Percentiles rank a stretch among this genome's conserved stretches.
Conservation (phyloP, 2,888 invertebrate genomes). For the Sipunculus nudus region DNA sequence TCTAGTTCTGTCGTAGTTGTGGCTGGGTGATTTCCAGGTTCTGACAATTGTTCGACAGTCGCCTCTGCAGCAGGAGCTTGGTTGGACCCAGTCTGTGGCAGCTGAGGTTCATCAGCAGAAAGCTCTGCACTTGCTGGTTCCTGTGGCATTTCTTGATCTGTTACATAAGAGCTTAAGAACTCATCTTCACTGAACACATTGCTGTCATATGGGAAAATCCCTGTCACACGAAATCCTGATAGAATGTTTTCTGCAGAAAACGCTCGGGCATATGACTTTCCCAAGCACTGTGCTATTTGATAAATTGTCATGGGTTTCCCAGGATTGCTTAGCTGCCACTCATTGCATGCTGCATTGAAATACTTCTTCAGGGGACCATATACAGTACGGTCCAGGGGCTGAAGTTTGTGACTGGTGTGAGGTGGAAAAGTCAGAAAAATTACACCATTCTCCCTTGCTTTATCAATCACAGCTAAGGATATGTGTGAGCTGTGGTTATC, state of each 20-base stretch:
- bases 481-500: conserved; percentile 55
- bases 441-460: conserved; percentile 59
- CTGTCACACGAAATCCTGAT: conserved; percentile 55
- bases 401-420: conserved; percentile 65
- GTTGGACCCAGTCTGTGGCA: too few relatives aligned
- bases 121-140: too few relatives aligned
- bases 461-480: conserved; percentile 44
- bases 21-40: too few relatives aligned
- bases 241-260: conserved; percentile 63
- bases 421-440: conserved; percentile 63
- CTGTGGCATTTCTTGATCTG: too few relatives aligned
- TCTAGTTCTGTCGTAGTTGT: too few relatives aligned
- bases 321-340: conserved; percentile 56
- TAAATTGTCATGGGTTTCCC: conserved; percentile 65
- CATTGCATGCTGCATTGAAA: conserved; percentile 47
- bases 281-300: conserved; percentile 61
- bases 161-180: too few relatives aligned
- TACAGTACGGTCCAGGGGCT: conserved; percentile 65
- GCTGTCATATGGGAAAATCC: conserved; percentile 56
- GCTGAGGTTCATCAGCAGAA: too few relatives aligned
- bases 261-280: conserved; percentile 53
- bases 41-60: too few relatives aligned
- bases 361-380: conserved; percentile 63
- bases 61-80: too few relatives aligned
- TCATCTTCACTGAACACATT: conserved; percentile 50